Base-by-base conservation (phyloP, 2,113 vertebrate genomes). In the Megaceryle maxima region DNA sequence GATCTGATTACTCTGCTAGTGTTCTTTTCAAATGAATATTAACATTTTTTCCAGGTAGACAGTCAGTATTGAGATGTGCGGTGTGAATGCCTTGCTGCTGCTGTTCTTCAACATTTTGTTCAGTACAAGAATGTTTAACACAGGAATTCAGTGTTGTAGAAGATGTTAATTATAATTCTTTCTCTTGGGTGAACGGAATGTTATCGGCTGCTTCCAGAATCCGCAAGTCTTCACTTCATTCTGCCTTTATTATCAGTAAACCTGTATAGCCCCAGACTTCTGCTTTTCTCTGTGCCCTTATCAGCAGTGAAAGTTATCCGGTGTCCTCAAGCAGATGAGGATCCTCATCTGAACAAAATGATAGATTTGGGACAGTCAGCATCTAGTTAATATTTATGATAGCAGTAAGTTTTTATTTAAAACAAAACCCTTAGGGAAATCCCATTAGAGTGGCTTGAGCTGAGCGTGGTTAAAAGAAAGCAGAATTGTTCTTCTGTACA, bases 1-100 rank as follows among this genome's bases (percentile, higher is more conserved):
- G 78, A 85, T 96, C 83, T 79, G 62, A 66, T 96, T 87, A 62
- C 95, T 69, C 72, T 82, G 44, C 48, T 35, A 80, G 77, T 83
- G 74, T 96, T 92, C 57, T 78, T 94, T 96, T 85, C 96, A 87
- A 94, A 92, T 95, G 43, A 94, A 92, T 92, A 95, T 91, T 96
- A 92, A 94, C 60, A 33, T 69, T 91, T 94, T 94, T 95, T 93
- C 91, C 92, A 78, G 50, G 37, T 44, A 46, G 8, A 0, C 15
- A 53, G 72, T 73, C 46, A 15, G 51, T 78, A 72, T 81, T 8
- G 0, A 67, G 25, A 86, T 81, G 51, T 78, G 69, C 48, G 18
- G 26, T 8, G 4, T 64, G 62, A 86, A 46, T 79, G 29, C 31
- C 44, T 87, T 64, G 21, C 46, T 96, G 16, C 56, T 60, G 16